Percentiles rank a stretch among this genome's conserved stretches.
phyloP scores from a whole-genome alignment of 2,113 vertebrate species.

The Forbesichthys papilliferus region DNA sequence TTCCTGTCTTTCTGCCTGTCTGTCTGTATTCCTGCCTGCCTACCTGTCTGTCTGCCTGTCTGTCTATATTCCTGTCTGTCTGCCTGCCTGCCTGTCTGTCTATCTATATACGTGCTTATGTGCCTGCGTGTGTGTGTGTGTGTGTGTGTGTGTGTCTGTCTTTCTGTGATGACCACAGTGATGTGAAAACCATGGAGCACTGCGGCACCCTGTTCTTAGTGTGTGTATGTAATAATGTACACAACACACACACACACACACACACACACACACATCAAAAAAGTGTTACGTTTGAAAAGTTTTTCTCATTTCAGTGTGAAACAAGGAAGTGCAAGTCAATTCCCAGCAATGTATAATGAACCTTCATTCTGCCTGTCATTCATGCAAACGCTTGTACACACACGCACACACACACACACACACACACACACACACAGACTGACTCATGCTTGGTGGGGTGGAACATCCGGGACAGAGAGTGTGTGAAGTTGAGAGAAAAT shows the following conservation, averaged over 20 bases:
- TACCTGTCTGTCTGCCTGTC: too few species aligned
- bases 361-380: conserved; percentile 36
- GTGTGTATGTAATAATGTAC: conserved; percentile 7
- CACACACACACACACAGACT: conserved; percentile 16
- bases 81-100: conserved; percentile 6
- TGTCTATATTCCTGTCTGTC: too few species aligned
- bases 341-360: conserved; percentile 61
- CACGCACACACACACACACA: conserved; percentile 25
- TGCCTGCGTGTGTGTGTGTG: conserved; percentile 4
- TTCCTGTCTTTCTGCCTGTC: too few species aligned
- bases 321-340: conserved; percentile 61
- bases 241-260: neutral
- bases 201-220: conserved; percentile 22
- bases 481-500: conserved; percentile 49
- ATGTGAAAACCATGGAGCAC: neutral
- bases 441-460: conserved; percentile 53
- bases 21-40: too few species aligned
- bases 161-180: neutral
- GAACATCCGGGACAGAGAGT: conserved; percentile 43
- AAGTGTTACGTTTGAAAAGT: conserved; percentile 66
- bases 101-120: conserved; percentile 2
- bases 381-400: conserved; percentile 1
- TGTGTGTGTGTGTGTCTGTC: neutral
- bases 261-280: conserved; percentile 32
- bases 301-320: conserved; percentile 72